phyloP scores from a whole-genome alignment of 2,888 invertebrate species.

The Athalia rosae region DNA sequence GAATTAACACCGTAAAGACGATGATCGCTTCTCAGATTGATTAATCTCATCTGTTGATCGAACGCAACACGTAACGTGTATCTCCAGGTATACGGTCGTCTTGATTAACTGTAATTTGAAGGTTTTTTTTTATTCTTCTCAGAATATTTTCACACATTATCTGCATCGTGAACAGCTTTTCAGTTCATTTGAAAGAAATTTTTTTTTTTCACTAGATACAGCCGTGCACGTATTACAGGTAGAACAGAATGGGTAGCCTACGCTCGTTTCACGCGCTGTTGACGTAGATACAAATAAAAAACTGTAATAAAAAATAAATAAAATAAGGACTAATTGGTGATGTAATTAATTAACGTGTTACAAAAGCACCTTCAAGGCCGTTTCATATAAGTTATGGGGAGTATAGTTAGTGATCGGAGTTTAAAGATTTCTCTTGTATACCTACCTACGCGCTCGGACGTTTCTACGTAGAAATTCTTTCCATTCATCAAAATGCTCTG shows the following conservation, averaged over 20 bases:
- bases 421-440: conserved; percentile 12
- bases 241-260: background rate
- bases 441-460: too few species aligned
- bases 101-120: too few species aligned
- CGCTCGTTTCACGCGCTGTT: background rate
- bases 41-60: too few species aligned
- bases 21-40: background rate
- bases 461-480: too few species aligned
- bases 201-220: too few species aligned
- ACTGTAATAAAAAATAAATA: background rate
- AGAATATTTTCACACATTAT: too few species aligned
- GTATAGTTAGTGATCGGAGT: background rate
- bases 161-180: too few species aligned
- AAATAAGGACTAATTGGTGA: background rate
- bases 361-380: conserved; percentile 1
- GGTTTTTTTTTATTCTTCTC: too few species aligned
- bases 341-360: conserved; percentile 17
- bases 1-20: background rate
- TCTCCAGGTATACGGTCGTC: background rate
- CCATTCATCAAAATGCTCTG: background rate
- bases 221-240: too few species aligned
- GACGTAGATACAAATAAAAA: background rate
- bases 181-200: too few species aligned
- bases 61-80: background rate
- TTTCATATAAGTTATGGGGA: background rate